Evolutionary conservation across 1,140 invertebrate genomes (phyloP), one percentile per base, ranked within the genome.

Genomic region (Euwallacea similis): DNA sequence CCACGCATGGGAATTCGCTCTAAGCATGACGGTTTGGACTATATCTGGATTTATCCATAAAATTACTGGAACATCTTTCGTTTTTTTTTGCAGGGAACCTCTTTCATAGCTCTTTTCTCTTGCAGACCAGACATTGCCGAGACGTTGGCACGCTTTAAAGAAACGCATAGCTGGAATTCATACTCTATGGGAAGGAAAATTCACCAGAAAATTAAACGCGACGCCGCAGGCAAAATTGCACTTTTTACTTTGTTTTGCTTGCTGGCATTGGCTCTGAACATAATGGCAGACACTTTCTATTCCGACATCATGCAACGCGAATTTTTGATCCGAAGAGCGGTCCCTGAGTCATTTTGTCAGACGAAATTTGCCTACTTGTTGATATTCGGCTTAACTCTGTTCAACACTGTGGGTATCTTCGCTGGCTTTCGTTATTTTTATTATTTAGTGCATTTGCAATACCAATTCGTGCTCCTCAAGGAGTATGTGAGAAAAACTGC

Each of bases 81-180:
- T 10, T 7, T 10, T 50, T 11, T 50, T 50, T 13, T 13, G 46
- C 6, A 50, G 46, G 46, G 46, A 50, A 50, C 6, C 9, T 50
- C 46, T 11, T 10, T 2, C 46, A 50, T 50, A 6, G 46, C 46
- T 7, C 13, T 50, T 13, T 50, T 50, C 46, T 50, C 13, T 2
- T 50, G 13, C 13, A 50, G 46, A 50, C 46, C 2, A 2, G 46
- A 50, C 46, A 50, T 50, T 50, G 13, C 46, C 13, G 46, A 50
- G 13, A 50, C 13, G 46, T 13, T 50, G 46, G 46, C 46, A 7
- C 3, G 6, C 46, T 50, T 50, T 6, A 50, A 50, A 50, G 46
- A 50, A 50, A 50, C 46, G 9, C 46, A 50, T 50, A 50, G 46
- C 46, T 50, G 46, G 46, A 7, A 50, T 50, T 50, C 46, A 50